These are phyloP conservation scores for Lagodon rhomboides DNA, from an alignment of 2,797 vertebrate genomes.

Conservation along the genomic window DNA sequence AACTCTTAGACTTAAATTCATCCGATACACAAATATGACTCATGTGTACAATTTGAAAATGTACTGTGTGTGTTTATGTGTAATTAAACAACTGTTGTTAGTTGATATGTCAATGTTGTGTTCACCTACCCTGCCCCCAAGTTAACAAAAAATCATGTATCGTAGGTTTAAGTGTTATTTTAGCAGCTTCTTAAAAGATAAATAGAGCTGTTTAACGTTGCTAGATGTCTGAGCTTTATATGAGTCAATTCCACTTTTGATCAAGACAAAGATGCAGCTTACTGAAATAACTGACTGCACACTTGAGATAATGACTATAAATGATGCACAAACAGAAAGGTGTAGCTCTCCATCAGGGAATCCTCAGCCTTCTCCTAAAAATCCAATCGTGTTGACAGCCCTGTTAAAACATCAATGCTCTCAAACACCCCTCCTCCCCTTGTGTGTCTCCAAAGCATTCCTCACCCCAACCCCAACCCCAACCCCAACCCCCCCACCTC, in stretches of 20 bases:
- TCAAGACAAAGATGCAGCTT: background rate
- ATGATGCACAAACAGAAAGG: conserved; percentile 20
- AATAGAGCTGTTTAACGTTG: background rate
- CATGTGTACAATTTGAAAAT: too few relatives aligned
- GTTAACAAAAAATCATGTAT: background rate
- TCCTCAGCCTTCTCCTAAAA: conserved; percentile 37
- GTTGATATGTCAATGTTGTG: background rate
- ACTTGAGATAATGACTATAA: conserved; percentile 4
- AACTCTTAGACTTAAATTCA: too few relatives aligned
- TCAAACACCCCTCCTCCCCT: conserved; percentile 21
- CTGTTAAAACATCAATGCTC: conserved; percentile 58
- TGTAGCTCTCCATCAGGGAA: conserved; percentile 23
- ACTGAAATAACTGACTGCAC: background rate
- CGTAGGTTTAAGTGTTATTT: background rate
- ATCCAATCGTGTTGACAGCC: conserved; percentile 48
- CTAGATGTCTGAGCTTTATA: background rate
- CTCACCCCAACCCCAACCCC: conserved; percentile 28
- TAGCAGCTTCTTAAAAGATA: background rate
- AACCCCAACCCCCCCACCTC: conserved; percentile 32
- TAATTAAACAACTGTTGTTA: too few relatives aligned
- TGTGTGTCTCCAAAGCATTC: conserved; percentile 59
- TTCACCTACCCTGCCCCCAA: background rate
- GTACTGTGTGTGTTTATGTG: too few relatives aligned
- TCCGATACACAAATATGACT: too few relatives aligned
- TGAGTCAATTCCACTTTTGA: background rate